Base-by-base conservation (phyloP, 64 coral and sea anemone species). In the Pocillopora verrucosa region DNA sequence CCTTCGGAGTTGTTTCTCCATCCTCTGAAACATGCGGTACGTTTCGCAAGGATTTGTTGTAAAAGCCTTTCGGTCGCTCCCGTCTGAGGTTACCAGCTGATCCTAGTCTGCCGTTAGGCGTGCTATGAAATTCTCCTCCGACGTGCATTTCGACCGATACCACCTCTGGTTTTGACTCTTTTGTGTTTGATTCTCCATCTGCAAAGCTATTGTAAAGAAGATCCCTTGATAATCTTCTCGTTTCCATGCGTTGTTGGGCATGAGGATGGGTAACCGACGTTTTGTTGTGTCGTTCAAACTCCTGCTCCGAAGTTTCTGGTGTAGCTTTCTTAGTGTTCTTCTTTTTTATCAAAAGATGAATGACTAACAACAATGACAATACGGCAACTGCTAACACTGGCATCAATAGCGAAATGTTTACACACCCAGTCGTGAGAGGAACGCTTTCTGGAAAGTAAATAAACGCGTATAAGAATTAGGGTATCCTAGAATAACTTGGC, bases 101-200 rank as follows among this genome's bases (percentile, higher is more conserved):
- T 11, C 16, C 38, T 38, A 13, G 17, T 16, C 16, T 83, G 60
- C 7, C 63, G 19, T 4, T 56, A 38, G 63, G 12, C 22, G 82
- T 72, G 37, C 82, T 68, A 11, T 13, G 35, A 19, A 16, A 7
- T 16, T 72, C 65, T 19, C 24, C 45, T 57, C 37, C 65, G 11
- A 85, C 20, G 37, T 85, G 82, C 82, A 85, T 85, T 65, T 85
- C 82, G 5, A 72, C 57, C 20, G 82, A 85, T 24, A 85, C 65
- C 1, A 85, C 65, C 16, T 56, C 82, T 22, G 70, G 80, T 14
- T 84, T 85, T 36, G 67, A 57, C 68, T 85, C 82, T 6, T 85
- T 85, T 41, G 56, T 72, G 34, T 85, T 85, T 12, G 51, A 7
- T 72, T 19, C 45, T 15, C 35, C 64, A 15, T 65, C 24, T 51